Conservation (phyloP, 2,113 vertebrate species). For the Sitta europaea region DNA sequence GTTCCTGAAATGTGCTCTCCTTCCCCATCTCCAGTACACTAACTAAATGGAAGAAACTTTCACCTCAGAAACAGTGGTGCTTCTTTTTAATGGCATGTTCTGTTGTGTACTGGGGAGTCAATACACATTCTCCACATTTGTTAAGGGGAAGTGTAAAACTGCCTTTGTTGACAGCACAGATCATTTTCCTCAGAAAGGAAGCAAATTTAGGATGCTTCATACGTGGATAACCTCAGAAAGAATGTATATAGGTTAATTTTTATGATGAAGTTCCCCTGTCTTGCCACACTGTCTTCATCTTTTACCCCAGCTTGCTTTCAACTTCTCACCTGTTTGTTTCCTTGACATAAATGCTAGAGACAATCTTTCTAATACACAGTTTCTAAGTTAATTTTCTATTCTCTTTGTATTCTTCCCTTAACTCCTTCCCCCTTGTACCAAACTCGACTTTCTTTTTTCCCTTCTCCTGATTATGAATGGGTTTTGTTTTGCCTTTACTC, state of each 20-base stretch:
- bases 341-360: neutral
- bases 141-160: neutral
- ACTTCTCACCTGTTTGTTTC: neutral
- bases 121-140: neutral
- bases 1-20: neutral
- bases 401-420: neutral
- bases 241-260: neutral
- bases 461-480: no score
- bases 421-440: neutral
- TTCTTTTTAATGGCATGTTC: neutral
- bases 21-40: neutral
- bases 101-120: neutral
- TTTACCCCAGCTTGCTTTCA: neutral
- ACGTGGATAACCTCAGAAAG: neutral
- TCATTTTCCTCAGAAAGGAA: constrained; percentile 44
- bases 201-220: neutral
- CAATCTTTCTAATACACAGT: neutral
- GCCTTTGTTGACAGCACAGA: constrained; percentile 32
- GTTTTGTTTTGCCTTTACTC: neutral
- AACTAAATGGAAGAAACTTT: neutral
- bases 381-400: neutral
- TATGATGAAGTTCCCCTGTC: neutral
- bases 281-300: neutral
- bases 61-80: neutral
- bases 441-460: neutral